Percentiles rank a stretch among this genome's conserved stretches.
phyloP scores from a whole-genome alignment of 2,113 vertebrate genomes.

The Actenoides hombroni region DNA sequence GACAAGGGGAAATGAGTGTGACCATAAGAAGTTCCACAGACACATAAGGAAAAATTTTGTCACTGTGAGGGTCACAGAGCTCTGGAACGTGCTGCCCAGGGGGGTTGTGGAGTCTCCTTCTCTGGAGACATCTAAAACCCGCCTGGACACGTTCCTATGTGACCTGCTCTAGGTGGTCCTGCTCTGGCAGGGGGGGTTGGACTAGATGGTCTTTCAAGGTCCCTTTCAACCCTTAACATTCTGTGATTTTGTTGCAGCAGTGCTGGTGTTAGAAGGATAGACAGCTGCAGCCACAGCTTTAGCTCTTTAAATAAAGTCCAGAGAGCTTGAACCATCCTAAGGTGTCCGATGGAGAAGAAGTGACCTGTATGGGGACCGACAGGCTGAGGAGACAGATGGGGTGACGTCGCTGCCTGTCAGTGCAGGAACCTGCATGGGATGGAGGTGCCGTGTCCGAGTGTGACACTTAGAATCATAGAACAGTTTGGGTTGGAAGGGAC shows the following conservation, averaged over 20 bases:
- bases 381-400: neutral
- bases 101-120: too few relatives aligned
- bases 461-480: accelerated
- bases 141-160: too few relatives aligned
- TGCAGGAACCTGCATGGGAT: neutral
- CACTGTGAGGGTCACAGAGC: too few relatives aligned
- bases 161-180: too few relatives aligned
- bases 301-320: neutral
- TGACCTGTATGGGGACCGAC: neutral
- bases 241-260: neutral
- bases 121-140: too few relatives aligned
- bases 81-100: too few relatives aligned
- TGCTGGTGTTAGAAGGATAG: neutral
- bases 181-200: too few relatives aligned
- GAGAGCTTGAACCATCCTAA: accelerated
- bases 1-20: too few relatives aligned
- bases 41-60: too few relatives aligned
- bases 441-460: neutral
- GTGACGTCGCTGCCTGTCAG: neutral
- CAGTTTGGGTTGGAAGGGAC: neutral
- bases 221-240: too few relatives aligned
- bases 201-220: too few relatives aligned
- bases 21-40: too few relatives aligned
- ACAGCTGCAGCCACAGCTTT: neutral
- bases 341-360: accelerated